Evolutionary conservation across 2,797 vertebrate species (phyloP).

Genomic region (Australoheros facetus): DNA sequence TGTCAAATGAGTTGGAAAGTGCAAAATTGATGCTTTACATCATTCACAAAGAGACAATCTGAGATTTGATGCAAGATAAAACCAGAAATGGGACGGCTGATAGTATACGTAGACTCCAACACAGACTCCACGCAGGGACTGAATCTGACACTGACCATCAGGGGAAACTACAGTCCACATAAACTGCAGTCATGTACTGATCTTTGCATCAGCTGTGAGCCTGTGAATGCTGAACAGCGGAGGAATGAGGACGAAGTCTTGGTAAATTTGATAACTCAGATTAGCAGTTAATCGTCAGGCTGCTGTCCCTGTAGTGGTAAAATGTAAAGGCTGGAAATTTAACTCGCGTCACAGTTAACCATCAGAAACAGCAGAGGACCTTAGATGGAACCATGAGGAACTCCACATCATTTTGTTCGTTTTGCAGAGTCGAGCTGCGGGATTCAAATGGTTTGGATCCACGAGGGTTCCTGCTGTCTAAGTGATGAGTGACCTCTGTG

Average conservation of each 20-base stretch:
- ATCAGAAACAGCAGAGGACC: not conserved
- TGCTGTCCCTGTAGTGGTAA: not conserved
- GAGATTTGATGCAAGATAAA: too few relatives aligned
- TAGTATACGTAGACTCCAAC: not conserved
- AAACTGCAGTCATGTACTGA: not conserved
- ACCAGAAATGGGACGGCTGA: not conserved
- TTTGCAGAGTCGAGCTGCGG: not conserved
- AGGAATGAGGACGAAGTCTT: too few relatives aligned
- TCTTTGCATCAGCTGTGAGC: not conserved
- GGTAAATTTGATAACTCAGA: not conserved
- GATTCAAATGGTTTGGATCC: not conserved
- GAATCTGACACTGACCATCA: too few relatives aligned
- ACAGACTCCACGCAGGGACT: too few relatives aligned
- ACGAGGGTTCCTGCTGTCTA: not conserved
- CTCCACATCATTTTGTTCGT: not conserved
- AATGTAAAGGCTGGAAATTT: not conserved
- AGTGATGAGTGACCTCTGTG: not conserved
- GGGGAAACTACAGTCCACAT: not conserved
- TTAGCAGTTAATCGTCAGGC: not conserved
- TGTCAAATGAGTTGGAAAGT: not conserved
- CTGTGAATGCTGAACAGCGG: not conserved
- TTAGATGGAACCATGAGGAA: not conserved
- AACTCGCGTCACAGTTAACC: too few relatives aligned
- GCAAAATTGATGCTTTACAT: not conserved
- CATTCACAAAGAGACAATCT: not conserved